A percentile compares a stretch with the other conserved stretches of the same genome.
phyloP scores from a whole-genome alignment of 2,113 vertebrate genomes.

The Dipodomys stephensi region DNA sequence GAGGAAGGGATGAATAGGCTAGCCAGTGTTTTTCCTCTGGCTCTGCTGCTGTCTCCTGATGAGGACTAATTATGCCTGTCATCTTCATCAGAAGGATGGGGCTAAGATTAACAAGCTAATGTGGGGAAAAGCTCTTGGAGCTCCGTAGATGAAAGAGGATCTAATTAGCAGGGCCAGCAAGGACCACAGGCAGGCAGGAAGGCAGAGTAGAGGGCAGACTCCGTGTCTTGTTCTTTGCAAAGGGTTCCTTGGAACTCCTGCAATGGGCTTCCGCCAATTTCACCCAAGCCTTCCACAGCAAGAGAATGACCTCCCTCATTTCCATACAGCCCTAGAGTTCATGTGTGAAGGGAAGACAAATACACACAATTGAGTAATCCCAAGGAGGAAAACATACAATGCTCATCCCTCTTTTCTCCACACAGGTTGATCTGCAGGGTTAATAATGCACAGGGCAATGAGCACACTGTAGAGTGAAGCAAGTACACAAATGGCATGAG shows the following conservation, averaged over 20 bases:
- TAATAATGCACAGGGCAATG: too few species aligned
- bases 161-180: slow-evolving; percentile 72
- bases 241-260: slow-evolving; percentile 28
- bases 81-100: slow-evolving; percentile 68
- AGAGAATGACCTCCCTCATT: neutral
- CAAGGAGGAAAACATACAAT: neutral
- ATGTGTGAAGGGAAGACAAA: neutral
- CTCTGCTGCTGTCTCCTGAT: slow-evolving; percentile 48
- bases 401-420: neutral
- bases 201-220: neutral
- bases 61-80: slow-evolving; percentile 76
- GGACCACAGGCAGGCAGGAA: slow-evolving; percentile 1
- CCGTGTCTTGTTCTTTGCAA: slow-evolving; percentile 31
- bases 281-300: neutral
- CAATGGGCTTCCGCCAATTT: slow-evolving; percentile 38
- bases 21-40: slow-evolving; percentile 56
- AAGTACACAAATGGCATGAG: neutral
- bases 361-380: neutral
- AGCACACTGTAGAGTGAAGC: neutral
- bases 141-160: slow-evolving; percentile 70
- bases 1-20: neutral
- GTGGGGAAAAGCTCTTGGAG: slow-evolving; percentile 65
- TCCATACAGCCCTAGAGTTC: neutral
- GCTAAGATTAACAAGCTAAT: slow-evolving; percentile 72
- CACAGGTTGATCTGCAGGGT: neutral